Base-by-base conservation (phyloP, 1,140 invertebrate genomes). In the Trichonephila clavata region DNA sequence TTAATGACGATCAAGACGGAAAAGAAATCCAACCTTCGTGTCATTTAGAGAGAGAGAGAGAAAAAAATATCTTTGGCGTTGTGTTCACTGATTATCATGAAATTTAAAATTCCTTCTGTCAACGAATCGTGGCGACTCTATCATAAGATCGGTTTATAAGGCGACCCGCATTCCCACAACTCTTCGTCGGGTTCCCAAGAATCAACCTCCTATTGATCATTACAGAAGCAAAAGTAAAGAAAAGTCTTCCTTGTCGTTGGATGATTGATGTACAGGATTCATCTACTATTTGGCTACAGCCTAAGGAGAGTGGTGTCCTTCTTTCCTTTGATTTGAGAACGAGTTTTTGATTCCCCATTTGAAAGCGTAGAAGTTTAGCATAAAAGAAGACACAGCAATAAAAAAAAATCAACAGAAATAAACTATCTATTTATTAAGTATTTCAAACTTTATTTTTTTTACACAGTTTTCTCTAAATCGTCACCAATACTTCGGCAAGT, bases 191-290 rank as follows among this genome's bases (percentile, higher is more conserved):
- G 24, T 32, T 32, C 24, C 5, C 16, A 32, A 71, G 68, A 71
- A 71, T 32, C 68, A 77, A 27, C 68, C 16, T 16, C 27, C 16
- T 77, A 77, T 77, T 77, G 68, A 77, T 77, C 68, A 68, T 77
- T 27, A 27, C 24, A 27, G 13, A 68, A 77, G 32, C 18, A 32
- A 71, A 77, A 71, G 1, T 10, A 87, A 57, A 84, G 21, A 50
- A 84, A 84, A 84, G 32, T 14, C 20, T 21, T 61, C 14, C 27
- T 21, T 87, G 86, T 87, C 86, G 63, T 87, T 87, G 59, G n/a
- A 65, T 87, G 86, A 87, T 87, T 39, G 86, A 87, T 87, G 86
- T n/a, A 32, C 16, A 43, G 61, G 61, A 65, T 20, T 43, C 24
- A 43, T 87, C 61, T 65, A 87, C 86, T 13, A 65, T 87, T 87